Evolutionary conservation across 1,140 invertebrate genomes (phyloP).

Genomic region (Drosophila arizonae): DNA sequence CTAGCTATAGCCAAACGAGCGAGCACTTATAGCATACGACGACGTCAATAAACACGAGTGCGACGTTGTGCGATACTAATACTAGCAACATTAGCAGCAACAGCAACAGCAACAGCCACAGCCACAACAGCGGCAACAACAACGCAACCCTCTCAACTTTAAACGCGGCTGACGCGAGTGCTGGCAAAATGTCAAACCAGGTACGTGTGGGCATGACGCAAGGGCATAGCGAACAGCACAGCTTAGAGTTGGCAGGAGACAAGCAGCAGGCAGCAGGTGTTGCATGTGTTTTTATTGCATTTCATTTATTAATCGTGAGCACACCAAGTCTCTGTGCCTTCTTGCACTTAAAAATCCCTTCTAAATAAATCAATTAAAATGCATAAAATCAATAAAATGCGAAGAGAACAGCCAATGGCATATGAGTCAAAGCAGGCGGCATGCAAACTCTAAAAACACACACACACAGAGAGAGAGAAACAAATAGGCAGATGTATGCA

Average conservation of each 20-base stretch:
- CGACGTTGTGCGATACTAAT: constrained; percentile 54
- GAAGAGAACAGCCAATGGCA: not conserved
- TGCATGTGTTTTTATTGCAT: constrained; percentile 44
- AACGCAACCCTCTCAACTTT: constrained; percentile 63
- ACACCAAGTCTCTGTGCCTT: not conserved
- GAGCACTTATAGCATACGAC: constrained; percentile 74
- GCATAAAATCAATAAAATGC: constrained; percentile 34
- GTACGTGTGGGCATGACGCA: constrained; percentile 39
- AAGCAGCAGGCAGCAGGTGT: constrained; percentile 9
- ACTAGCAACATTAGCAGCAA: constrained; percentile 34
- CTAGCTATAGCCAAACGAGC: constrained; percentile 56
- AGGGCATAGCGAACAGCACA: not conserved
- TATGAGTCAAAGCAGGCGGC: constrained; percentile 2
- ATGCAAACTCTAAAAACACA: constrained; percentile 6
- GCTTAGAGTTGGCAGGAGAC: not conserved
- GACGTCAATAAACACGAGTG: constrained; percentile 65
- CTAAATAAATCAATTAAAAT: constrained; percentile 38
- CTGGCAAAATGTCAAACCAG: constrained; percentile 71
- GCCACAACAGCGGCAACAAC: constrained; percentile 9
- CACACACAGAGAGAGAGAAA: constrained; percentile 7
- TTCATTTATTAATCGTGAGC: constrained; percentile 20
- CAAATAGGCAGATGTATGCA: constrained; percentile 4
- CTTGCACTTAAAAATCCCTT: constrained; percentile 22
- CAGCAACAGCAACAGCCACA: constrained; percentile 26
- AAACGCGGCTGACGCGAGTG: constrained; percentile 34